Conservation (phyloP, 2,888 invertebrate genomes). For the Phyto melanocephala region DNA sequence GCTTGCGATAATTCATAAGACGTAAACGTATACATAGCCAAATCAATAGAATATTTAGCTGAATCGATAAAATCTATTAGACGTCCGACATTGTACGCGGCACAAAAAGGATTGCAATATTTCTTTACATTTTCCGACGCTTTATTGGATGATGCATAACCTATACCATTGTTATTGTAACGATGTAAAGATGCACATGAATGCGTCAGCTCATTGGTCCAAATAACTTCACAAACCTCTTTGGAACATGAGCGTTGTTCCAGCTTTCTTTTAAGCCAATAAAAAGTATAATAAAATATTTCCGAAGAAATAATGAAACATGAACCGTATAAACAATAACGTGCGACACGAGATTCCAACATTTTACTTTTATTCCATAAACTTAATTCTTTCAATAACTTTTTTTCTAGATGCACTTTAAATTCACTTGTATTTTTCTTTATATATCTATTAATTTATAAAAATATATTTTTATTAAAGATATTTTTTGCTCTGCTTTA, state of each 20-base stretch:
- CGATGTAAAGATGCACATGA: constrained; percentile 55
- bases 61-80: constrained; percentile 69
- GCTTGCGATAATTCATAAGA: constrained; percentile 66
- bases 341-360: constrained; percentile 52
- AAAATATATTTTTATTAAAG: constrained; percentile 14
- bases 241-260: constrained; percentile 1
- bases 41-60: constrained; percentile 72
- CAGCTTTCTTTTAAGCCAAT: constrained; percentile 33
- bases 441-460: neutral
- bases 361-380: constrained; percentile 17
- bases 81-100: constrained; percentile 64
- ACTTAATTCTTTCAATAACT: neutral
- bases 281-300: constrained; percentile 60
- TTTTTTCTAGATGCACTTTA: constrained; percentile 1
- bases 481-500: constrained; percentile 48
- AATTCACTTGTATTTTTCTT: neutral
- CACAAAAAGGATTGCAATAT: constrained; percentile 66
- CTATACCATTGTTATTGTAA: neutral
- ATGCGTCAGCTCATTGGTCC: constrained; percentile 68
- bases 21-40: constrained; percentile 76
- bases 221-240: constrained; percentile 65
- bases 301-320: constrained; percentile 60
- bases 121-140: neutral
- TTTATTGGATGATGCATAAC: constrained; percentile 3
- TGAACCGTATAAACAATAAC: constrained; percentile 56